A percentile compares a stretch with the other conserved stretches of the same genome.
Conservation (phyloP, 1,140 invertebrate species). For the Bombus confusus region DNA sequence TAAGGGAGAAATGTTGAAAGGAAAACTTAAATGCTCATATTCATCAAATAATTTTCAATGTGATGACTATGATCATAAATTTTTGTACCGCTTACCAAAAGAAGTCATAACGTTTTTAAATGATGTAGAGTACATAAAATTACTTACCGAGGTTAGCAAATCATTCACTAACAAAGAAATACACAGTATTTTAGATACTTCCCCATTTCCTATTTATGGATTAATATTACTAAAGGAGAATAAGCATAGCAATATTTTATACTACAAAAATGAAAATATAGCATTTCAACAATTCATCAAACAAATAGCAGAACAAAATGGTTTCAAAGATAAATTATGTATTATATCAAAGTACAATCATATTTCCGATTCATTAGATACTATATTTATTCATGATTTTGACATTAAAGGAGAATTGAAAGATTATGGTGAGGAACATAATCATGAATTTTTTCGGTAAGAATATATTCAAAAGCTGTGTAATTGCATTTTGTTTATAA, state of each 20-base stretch:
- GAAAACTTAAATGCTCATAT: slow-evolving; percentile 80
- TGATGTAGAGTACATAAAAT: slow-evolving; percentile 80
- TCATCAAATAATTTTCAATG: slow-evolving; percentile 31
- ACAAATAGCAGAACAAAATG: slow-evolving; percentile 64
- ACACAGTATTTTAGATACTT: slow-evolving; percentile 74
- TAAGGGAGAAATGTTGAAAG: slow-evolving; percentile 72
- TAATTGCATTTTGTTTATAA: slow-evolving; percentile 47
- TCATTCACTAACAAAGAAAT: slow-evolving; percentile 58
- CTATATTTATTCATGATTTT: slow-evolving; percentile 73
- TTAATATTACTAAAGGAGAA: slow-evolving; percentile 70
- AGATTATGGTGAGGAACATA: slow-evolving; percentile 66
- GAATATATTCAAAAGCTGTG: background rate
- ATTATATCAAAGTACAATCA: slow-evolving; percentile 62
- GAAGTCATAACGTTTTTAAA: slow-evolving; percentile 84
- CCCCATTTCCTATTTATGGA: slow-evolving; percentile 77
- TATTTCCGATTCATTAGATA: slow-evolving; percentile 62
- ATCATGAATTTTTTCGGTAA: slow-evolving; percentile 68
- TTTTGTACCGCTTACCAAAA: slow-evolving; percentile 72
- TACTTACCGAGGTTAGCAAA: slow-evolving; percentile 63
- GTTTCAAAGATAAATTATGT: slow-evolving; percentile 57
- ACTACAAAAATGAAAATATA: slow-evolving; percentile 66
- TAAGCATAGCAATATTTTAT: slow-evolving; percentile 65
- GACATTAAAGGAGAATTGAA: slow-evolving; percentile 74
- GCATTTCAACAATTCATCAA: slow-evolving; percentile 63
- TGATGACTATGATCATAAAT: slow-evolving; percentile 49